Evolutionary conservation across 2,888 invertebrate genomes (phyloP).

Genomic region (Ochropleura leucogaster): DNA sequence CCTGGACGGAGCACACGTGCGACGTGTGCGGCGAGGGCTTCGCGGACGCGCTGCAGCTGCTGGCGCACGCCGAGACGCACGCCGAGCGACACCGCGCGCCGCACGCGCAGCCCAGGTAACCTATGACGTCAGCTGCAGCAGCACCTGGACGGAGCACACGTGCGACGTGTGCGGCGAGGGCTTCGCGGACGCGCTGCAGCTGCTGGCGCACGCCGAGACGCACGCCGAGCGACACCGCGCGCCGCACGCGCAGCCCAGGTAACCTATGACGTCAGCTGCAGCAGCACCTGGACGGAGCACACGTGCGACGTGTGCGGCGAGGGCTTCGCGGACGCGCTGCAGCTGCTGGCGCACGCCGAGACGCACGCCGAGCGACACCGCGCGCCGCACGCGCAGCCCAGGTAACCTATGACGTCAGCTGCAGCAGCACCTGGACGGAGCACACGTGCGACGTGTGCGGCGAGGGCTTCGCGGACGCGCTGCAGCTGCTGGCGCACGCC

Average conservation of each 20-base stretch:
- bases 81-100: slow-evolving; percentile 91
- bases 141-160: slow-evolving; percentile 91
- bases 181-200: slow-evolving; percentile 94
- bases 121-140: slow-evolving; percentile 71
- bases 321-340: too few relatives aligned
- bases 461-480: too few relatives aligned
- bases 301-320: too few relatives aligned
- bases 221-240: slow-evolving; percentile 92
- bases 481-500: too few relatives aligned
- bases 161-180: slow-evolving; percentile 95
- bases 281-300: too few relatives aligned
- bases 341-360: too few relatives aligned
- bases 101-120: slow-evolving; percentile 64
- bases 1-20: slow-evolving; percentile 92
- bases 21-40: slow-evolving; percentile 95
- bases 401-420: too few relatives aligned
- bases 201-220: slow-evolving; percentile 94
- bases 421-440: too few relatives aligned
- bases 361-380: too few relatives aligned
- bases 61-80: slow-evolving; percentile 95
- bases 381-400: too few relatives aligned
- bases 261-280: not conserved
- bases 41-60: slow-evolving; percentile 93
- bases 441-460: too few relatives aligned
- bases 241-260: slow-evolving; percentile 65